Base-by-base conservation (phyloP, 2,113 vertebrate genomes). In the Rhodinocichla rosea region DNA sequence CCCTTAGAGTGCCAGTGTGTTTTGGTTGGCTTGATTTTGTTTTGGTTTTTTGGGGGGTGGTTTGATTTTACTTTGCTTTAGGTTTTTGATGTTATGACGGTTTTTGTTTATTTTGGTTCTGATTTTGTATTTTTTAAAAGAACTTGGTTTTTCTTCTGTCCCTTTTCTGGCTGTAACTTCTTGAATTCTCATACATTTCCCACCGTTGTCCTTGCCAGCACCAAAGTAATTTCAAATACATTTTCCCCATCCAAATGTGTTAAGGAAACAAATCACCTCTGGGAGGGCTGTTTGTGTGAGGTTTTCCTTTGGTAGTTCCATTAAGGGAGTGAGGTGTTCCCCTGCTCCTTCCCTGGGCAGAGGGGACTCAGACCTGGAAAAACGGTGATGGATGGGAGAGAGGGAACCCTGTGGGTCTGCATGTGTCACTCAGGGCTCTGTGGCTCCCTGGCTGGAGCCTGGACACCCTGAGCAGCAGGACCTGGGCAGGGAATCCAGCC, bases 331-430 rank as follows among this genome's bases (percentile, higher is more conserved):
- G 79, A 77, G 49, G 28, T 20, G 47, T 19, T 92, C 14, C 79
- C 52, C 60, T 42, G 70, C 70, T 32, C 39, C 22, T 78, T 28
- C n/a, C 18, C 33, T 40, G 69, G 16, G 13, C 56, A 42, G 2
- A 47, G 56, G 33, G 60, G 40, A 6, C 65, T 59, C 13, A 16
- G 15, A 21, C 17, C 13, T 23, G 85, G 42, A 16, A 23, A n/a
- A 47, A 6, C 2, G 11, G 23, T 21, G 78, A 55, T 42, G 74
- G 69, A 33, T 16, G 62, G 68, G n/a, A 40, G 42, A 45, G 47
- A 47, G 10, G 6, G 9, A 55, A 4, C 5, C 1, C 44, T 23
- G 7, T 0, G 8, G 39, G 63, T 0, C 16, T 15, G 71, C 13
- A 4, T 55, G 63, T 3, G 53, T 11, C 44, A 3, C 1, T 6